phyloP scores from a whole-genome alignment of 2,113 vertebrate species.

The Climacteris rufus region DNA sequence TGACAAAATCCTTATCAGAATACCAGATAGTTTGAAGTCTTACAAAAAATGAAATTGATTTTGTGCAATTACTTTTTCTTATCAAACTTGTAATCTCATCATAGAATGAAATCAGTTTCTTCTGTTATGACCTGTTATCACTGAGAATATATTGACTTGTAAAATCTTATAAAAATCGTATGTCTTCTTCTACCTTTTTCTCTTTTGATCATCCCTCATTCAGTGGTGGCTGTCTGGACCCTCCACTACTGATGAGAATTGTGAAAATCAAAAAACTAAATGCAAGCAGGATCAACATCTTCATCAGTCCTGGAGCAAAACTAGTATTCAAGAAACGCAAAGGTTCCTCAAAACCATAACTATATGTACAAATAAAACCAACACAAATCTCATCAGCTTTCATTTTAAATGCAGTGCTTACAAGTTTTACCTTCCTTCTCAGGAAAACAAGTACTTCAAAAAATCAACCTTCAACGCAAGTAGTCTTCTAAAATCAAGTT shows the following conservation, averaged over 20 bases:
- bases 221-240: background rate
- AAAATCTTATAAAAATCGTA: background rate
- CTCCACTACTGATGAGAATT: background rate
- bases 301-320: background rate
- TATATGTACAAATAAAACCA: background rate
- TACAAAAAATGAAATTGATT: background rate
- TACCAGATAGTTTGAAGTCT: background rate
- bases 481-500: background rate
- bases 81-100: background rate
- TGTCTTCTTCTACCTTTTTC: background rate
- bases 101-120: background rate
- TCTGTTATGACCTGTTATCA: background rate
- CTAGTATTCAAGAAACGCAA: background rate
- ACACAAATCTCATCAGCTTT: background rate
- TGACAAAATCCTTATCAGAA: background rate
- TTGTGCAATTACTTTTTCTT: background rate
- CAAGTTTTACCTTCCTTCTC: background rate
- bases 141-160: background rate
- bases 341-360: background rate
- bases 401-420: background rate
- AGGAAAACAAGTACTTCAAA: background rate
- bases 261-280: background rate
- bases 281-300: background rate
- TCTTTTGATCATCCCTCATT: background rate
- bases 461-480: background rate